A percentile compares a stretch with the other conserved stretches of the same genome.
phyloP scores from a whole-genome alignment of 2,888 invertebrate genomes.

The Apotomis turbidana region DNA sequence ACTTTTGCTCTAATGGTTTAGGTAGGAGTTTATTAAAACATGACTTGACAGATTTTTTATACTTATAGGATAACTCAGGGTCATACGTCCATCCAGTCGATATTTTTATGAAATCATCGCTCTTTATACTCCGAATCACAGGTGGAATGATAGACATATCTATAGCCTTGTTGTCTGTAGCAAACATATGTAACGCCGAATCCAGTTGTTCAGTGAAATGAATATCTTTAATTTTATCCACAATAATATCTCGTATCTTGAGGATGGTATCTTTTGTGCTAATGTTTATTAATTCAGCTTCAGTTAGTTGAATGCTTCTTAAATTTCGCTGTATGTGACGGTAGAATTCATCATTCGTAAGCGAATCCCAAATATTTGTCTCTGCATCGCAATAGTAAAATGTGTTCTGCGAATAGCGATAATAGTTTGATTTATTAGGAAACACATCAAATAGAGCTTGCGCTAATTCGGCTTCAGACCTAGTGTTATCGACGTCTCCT shows the following conservation, averaged over 20 bases:
- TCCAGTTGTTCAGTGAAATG: neutral
- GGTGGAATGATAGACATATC: neutral
- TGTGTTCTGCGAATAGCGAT: neutral
- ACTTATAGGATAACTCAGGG: constrained; percentile 24
- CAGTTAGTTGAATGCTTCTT: neutral
- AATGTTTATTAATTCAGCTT: constrained; percentile 1
- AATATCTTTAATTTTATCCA: constrained; percentile 12
- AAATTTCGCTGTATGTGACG: neutral
- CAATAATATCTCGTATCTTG: constrained; percentile 7
- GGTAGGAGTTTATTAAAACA: constrained; percentile 31
- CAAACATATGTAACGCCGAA: neutral
- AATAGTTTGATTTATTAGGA: constrained; percentile 23
- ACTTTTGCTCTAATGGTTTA: constrained; percentile 15
- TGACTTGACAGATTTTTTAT: constrained; percentile 29
- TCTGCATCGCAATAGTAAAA: constrained; percentile 26
- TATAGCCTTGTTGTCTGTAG: neutral
- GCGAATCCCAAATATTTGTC: constrained; percentile 12
- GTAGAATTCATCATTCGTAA: neutral
- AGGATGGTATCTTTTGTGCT: neutral
- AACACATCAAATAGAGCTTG: constrained; percentile 5
- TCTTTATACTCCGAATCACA: constrained; percentile 36
- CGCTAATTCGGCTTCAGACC: neutral
- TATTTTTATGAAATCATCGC: constrained; percentile 25
- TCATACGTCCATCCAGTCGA: constrained; percentile 30
- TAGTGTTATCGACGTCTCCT: neutral